A percentile compares a stretch with the other conserved stretches of the same genome.
Evolutionary conservation across 2,888 invertebrate genomes (phyloP).

Genomic region (Drosophila percnosoma): DNA sequence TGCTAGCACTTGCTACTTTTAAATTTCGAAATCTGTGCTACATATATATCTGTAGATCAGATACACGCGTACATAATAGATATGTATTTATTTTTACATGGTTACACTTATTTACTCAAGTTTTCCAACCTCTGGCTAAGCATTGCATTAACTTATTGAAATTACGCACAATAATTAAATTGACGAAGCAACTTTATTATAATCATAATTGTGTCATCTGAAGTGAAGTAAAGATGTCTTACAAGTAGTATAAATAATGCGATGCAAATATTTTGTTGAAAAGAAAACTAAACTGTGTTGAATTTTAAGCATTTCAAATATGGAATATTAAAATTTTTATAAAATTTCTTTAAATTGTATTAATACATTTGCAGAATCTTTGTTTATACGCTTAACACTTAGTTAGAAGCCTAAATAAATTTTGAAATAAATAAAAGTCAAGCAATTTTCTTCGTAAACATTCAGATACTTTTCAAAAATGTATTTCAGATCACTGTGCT

Average conservation of each 20-base stretch:
- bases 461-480: neutral
- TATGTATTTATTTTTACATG: slow-evolving; percentile 1
- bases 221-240: neutral
- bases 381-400: neutral
- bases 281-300: neutral
- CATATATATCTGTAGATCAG: neutral
- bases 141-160: slow-evolving; percentile 9
- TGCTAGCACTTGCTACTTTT: slow-evolving; percentile 3
- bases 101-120: neutral
- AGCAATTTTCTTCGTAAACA: neutral
- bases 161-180: slow-evolving; percentile 1
- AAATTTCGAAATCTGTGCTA: slow-evolving; percentile 9
- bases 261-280: too few relatives aligned
- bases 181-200: neutral
- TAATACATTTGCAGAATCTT: neutral
- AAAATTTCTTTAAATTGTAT: neutral
- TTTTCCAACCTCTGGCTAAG: neutral
- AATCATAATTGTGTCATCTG: neutral
- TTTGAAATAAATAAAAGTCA: neutral
- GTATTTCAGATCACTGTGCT: slow-evolving; percentile 13
- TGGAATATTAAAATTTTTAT: neutral
- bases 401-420: neutral
- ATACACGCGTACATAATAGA: neutral
- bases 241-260: neutral
- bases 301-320: neutral